These are phyloP conservation scores for Nannospalax galili DNA, from an alignment of 2,113 vertebrate species.

Conservation along the genomic window DNA sequence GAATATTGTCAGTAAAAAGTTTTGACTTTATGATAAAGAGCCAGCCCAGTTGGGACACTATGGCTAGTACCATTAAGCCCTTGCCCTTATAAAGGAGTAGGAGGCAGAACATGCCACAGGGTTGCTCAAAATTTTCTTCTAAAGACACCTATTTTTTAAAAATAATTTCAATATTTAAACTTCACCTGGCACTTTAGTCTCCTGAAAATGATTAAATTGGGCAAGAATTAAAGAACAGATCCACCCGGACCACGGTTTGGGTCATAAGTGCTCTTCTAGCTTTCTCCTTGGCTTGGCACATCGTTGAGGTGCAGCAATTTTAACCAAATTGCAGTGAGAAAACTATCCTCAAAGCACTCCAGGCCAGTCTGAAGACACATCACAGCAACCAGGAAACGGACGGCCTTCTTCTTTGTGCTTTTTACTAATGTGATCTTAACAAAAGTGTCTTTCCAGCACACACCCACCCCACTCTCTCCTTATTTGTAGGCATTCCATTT, in stretches of 20 bases:
- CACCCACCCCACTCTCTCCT: background rate
- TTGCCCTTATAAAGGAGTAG: background rate
- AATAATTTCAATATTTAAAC: constrained; percentile 69
- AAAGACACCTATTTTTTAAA: constrained; percentile 55
- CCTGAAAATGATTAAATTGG: constrained; percentile 56
- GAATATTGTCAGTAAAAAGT: constrained; percentile 26
- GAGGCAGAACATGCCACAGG: background rate
- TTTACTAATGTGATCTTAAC: constrained; percentile 43
- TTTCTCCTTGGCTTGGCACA: constrained; percentile 82
- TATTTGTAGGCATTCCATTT: constrained; percentile 1
- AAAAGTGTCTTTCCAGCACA: constrained; percentile 62
- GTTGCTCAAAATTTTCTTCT: constrained; percentile 36
- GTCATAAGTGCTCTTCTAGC: background rate
- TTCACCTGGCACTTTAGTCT: constrained; percentile 73
- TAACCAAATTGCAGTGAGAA: constrained; percentile 53
- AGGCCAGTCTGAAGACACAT: constrained; percentile 3
- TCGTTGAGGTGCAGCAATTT: constrained; percentile 57
- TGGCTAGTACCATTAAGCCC: background rate
- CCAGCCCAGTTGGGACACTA: background rate
- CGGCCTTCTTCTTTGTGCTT: background rate
- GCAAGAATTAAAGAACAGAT: constrained; percentile 60
- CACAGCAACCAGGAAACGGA: background rate
- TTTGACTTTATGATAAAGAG: constrained; percentile 53
- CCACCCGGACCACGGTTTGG: constrained; percentile 11
- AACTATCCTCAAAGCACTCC: constrained; percentile 54